A percentile compares a stretch with the other conserved stretches of the same genome.
Conservation (phyloP, 1,140 invertebrate species). For the Anastatus disparis region DNA sequence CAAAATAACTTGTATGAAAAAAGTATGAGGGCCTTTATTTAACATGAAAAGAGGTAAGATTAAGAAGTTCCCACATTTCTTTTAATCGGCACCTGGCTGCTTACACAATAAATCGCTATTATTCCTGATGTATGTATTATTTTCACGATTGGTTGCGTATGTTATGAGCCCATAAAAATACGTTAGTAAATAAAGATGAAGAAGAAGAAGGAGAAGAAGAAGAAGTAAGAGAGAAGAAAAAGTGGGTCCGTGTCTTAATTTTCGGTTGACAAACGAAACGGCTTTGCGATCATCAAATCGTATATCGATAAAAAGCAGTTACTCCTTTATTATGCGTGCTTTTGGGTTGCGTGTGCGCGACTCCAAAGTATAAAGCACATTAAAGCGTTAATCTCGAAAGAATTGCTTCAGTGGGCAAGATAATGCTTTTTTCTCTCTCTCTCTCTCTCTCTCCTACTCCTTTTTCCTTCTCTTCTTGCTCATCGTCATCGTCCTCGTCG, state of each 20-base stretch:
- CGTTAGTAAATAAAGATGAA: too few species aligned
- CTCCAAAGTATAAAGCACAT: conserved; percentile 62
- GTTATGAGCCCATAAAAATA: neutral
- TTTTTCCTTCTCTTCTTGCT: neutral
- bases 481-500: neutral
- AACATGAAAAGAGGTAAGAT: too few species aligned
- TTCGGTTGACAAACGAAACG: conserved; percentile 29
- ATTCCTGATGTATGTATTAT: conserved; percentile 7
- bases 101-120: neutral
- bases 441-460: conserved; percentile 22
- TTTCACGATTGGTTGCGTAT: neutral
- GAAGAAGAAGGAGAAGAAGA: neutral
- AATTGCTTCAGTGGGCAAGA: conserved; percentile 63
- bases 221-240: too few species aligned
- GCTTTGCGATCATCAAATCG: conserved; percentile 33
- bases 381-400: conserved; percentile 63
- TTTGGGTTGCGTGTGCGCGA: conserved; percentile 15
- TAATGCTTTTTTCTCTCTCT: conserved; percentile 62
- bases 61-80: neutral
- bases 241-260: conserved; percentile 21
- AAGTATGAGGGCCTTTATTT: too few species aligned
- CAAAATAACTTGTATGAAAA: too few species aligned
- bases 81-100: neutral
- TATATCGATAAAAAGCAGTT: conserved; percentile 38
- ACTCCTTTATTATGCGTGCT: conserved; percentile 31